A percentile compares a stretch with the other conserved stretches of the same genome.
Evolutionary conservation across 2,888 invertebrate species (phyloP).

Genomic region (Acrobasis suavella): DNA sequence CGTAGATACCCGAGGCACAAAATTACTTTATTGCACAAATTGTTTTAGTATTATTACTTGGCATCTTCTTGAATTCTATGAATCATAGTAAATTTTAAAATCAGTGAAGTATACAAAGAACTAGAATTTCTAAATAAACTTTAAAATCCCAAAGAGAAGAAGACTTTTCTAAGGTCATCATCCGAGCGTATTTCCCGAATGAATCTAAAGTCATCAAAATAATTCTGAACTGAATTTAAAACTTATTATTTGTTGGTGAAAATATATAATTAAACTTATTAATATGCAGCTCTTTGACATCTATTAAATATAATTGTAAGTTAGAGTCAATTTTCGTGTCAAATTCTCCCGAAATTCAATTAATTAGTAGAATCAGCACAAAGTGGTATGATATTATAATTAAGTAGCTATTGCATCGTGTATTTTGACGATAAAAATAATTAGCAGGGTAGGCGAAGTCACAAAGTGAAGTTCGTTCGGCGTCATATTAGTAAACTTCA

Average conservation of each 20-base stretch:
- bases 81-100: background rate
- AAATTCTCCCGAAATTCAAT: conserved; percentile 83
- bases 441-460: no score
- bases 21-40: conserved; percentile 30
- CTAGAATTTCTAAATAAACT: no score
- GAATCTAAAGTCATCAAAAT: no score
- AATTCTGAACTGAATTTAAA: background rate
- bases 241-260: background rate
- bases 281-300: conserved; percentile 12
- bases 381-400: conserved; percentile 49
- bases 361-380: conserved; percentile 73
- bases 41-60: conserved; percentile 29
- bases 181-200: no score
- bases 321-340: conserved; percentile 80
- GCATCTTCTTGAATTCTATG: background rate
- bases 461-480: no score
- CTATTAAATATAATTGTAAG: conserved; percentile 58
- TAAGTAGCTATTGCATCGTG: conserved; percentile 51
- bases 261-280: background rate
- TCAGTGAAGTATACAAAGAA: no score
- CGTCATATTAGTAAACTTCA: no score
- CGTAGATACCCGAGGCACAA: conserved; percentile 49
- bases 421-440: conserved; percentile 41
- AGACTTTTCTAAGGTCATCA: no score
- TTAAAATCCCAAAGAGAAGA: no score